Conservation (phyloP, 92 coral and sea anemone species). For the Palythoa grandis region DNA sequence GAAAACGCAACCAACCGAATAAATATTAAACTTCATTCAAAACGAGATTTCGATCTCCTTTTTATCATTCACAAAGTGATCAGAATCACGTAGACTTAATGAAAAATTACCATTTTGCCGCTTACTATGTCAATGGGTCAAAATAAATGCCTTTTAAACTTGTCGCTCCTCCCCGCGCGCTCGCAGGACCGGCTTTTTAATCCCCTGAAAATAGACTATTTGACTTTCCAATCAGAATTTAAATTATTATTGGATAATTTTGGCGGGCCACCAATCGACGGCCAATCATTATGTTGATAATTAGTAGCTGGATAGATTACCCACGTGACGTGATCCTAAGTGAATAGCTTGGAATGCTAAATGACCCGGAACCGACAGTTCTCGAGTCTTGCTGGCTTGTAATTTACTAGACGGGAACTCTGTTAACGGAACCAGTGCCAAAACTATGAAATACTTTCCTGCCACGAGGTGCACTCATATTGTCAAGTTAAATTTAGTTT, state of each 20-base stretch:
- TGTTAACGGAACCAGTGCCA: constrained; percentile 1
- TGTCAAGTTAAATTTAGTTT: constrained; percentile 18
- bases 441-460: constrained; percentile 9
- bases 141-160: constrained; percentile 4
- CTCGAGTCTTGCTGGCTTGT: neutral
- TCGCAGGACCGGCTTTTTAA: neutral
- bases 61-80: constrained; percentile 21
- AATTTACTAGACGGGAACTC: constrained; percentile 24
- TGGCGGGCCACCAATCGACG: constrained; percentile 23
- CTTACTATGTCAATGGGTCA: constrained; percentile 16
- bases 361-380: neutral
- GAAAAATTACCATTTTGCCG: constrained; percentile 35
- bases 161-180: neutral
- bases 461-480: neutral
- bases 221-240: constrained; percentile 27
- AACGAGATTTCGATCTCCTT: neutral
- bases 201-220: constrained; percentile 22
- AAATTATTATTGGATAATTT: constrained; percentile 30
- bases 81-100: constrained; percentile 1
- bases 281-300: constrained; percentile 43
- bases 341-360: constrained; percentile 38
- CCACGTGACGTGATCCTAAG: constrained; percentile 35
- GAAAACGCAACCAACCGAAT: neutral
- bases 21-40: neutral
- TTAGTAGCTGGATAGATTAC: neutral